phyloP scores from a whole-genome alignment of 2,797 vertebrate genomes.

The Tolypeutes matacus region DNA sequence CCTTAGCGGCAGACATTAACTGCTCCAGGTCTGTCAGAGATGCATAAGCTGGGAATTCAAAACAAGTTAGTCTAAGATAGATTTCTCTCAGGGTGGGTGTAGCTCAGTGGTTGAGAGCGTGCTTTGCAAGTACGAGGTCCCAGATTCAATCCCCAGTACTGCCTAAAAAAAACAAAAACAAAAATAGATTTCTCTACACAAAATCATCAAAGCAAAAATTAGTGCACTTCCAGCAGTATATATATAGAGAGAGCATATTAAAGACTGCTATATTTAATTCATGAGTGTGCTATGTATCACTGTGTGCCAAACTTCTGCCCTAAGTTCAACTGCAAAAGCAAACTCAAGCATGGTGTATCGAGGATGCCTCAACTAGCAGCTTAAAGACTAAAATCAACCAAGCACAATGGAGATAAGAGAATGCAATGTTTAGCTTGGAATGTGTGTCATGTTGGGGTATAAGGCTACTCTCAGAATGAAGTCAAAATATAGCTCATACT shows the following conservation, averaged over 20 bases:
- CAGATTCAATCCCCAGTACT: too few relatives aligned
- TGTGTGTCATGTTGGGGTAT: background rate
- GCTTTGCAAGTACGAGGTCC: too few relatives aligned
- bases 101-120: too few relatives aligned
- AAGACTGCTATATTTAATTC: background rate
- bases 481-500: background rate
- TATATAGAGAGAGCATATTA: background rate
- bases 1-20: too few relatives aligned
- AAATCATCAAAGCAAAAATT: background rate
- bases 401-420: background rate
- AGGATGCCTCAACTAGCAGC: background rate
- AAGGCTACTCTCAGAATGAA: background rate
- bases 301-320: background rate
- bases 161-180: too few relatives aligned
- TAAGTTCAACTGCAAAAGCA: background rate
- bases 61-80: background rate
- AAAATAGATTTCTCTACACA: background rate
- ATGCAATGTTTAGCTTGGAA: background rate
- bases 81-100: background rate
- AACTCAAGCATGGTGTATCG: background rate
- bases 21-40: too few relatives aligned
- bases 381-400: background rate
- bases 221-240: background rate
- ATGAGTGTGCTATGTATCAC: background rate
- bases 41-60: background rate